Evolutionary conservation across 2,888 invertebrate species (phyloP).

Genomic region (Zhengitettix transpicula): DNA sequence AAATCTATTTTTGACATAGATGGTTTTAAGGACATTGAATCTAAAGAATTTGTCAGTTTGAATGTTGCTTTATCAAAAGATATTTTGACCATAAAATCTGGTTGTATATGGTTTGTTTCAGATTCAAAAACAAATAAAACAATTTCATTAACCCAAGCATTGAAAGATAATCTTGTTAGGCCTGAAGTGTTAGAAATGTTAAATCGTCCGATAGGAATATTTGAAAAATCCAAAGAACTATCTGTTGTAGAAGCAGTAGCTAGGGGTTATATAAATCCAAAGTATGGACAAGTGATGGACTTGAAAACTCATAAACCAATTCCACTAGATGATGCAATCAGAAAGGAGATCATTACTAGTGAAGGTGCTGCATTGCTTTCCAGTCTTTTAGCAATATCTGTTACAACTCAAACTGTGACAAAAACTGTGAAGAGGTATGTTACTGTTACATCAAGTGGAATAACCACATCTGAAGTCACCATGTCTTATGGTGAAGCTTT

Average conservation of each 20-base stretch:
- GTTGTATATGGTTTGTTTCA: slow-evolving; percentile 46
- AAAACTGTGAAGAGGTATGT: slow-evolving; percentile 70
- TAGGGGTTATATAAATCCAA: slow-evolving; percentile 71
- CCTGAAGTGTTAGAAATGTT: slow-evolving; percentile 79
- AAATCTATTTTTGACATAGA: slow-evolving; percentile 85
- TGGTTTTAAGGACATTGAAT: slow-evolving; percentile 69
- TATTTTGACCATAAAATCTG: slow-evolving; percentile 54
- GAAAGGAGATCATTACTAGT: slow-evolving; percentile 66
- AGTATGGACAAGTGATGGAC: slow-evolving; percentile 70
- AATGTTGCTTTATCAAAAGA: slow-evolving; percentile 65
- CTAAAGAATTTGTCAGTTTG: slow-evolving; percentile 67
- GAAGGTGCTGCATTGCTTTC: slow-evolving; percentile 75
- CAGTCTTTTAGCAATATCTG: slow-evolving; percentile 70
- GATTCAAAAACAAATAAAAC: slow-evolving; percentile 58
- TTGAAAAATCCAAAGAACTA: slow-evolving; percentile 56
- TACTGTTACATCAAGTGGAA: slow-evolving; percentile 51
- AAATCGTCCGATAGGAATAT: slow-evolving; percentile 63
- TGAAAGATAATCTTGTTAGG: slow-evolving; percentile 58
- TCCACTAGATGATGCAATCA: slow-evolving; percentile 72
- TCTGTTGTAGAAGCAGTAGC: slow-evolving; percentile 79
- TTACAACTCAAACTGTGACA: slow-evolving; percentile 74
- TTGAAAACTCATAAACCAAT: slow-evolving; percentile 50
- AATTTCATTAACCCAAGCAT: slow-evolving; percentile 63
- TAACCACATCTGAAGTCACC: slow-evolving; percentile 17
- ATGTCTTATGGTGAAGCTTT: slow-evolving; percentile 48